Base-by-base conservation (phyloP, 1,140 invertebrate species). In the Coelopa frigida region DNA sequence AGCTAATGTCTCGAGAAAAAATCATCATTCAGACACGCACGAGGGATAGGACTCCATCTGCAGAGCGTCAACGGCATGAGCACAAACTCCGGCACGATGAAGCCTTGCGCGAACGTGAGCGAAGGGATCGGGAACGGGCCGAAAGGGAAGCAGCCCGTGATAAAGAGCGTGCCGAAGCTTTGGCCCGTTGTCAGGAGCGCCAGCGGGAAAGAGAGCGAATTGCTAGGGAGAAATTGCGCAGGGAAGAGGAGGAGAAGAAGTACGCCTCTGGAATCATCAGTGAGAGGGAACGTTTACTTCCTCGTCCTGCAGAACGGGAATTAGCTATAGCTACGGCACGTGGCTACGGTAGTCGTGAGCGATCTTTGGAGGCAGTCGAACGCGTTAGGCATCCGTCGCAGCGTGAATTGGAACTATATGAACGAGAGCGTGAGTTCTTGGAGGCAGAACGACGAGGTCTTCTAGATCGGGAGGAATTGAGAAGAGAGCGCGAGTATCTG, bases 151-250 rank as follows among this genome's bases (percentile, higher is more conserved):
- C 74, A 0, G 73, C 73, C 2, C 55, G 75, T 14, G 73, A 78
- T 48, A 78, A 76, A 53, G 75, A 77, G 53, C 63, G 76, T 53
- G 72, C 81, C 63, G 75, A 77, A 48, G 74, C 74, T 0, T 56
- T 77, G 45, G 75, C 75, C 1, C 65, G 77, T 23, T 73, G 74
- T 48, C 75, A 77, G 53, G 76, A 77, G 47, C 65, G 75, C 7
- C 75, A 77, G 48, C 71, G 80, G 44, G 80, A 81, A 46, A 68
- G 80, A 5, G 80, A 82, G 50, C 70, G 81, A 46, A 64, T 76
- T 49, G 66, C 66, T 44, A 71, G 55, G n/a, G 62, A 68, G 55
- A 75, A 61, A 47, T 57, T 54, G 55, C 68, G 56, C 40, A 70
- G 58, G 49, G 73, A 60, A 59, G 73, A 57, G 48, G 64, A 56